Conservation (phyloP, 2,888 invertebrate species). For the Eueremaeus valkanovi region DNA sequence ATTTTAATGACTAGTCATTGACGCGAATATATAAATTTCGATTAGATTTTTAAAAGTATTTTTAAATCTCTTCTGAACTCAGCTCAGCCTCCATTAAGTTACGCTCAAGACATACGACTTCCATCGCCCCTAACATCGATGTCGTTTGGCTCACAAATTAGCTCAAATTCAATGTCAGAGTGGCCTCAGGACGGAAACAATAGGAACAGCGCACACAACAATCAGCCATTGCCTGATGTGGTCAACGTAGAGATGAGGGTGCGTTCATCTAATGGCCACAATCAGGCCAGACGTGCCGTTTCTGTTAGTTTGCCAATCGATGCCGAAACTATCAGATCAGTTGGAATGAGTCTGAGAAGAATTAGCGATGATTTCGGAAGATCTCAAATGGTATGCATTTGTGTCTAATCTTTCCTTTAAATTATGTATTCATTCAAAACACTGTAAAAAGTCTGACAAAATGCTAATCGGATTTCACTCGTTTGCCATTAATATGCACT, state of each 20-base stretch:
- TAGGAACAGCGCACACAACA: too few species aligned
- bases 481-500: constrained; percentile 5
- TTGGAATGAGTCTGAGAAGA: constrained; percentile 20
- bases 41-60: background rate
- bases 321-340: constrained; percentile 29
- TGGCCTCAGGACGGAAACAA: background rate
- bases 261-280: constrained; percentile 3
- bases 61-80: too few species aligned
- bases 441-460: background rate
- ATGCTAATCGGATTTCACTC: background rate
- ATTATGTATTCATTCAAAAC: too few species aligned
- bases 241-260: constrained; percentile 18
- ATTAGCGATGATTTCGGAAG: constrained; percentile 13
- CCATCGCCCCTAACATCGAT: background rate
- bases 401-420: too few species aligned
- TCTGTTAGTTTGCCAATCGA: constrained; percentile 29
- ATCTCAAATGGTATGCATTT: constrained; percentile 22
- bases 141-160: background rate
- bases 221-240: constrained; percentile 18
- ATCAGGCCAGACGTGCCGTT: constrained; percentile 26
- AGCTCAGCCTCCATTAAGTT: background rate
- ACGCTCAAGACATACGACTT: constrained; percentile 4
- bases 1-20: too few species aligned
- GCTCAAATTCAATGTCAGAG: background rate
- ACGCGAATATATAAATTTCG: too few species aligned